Base-by-base conservation (phyloP, 2,797 vertebrate genomes). In the Acipenser ruthenus region DNA sequence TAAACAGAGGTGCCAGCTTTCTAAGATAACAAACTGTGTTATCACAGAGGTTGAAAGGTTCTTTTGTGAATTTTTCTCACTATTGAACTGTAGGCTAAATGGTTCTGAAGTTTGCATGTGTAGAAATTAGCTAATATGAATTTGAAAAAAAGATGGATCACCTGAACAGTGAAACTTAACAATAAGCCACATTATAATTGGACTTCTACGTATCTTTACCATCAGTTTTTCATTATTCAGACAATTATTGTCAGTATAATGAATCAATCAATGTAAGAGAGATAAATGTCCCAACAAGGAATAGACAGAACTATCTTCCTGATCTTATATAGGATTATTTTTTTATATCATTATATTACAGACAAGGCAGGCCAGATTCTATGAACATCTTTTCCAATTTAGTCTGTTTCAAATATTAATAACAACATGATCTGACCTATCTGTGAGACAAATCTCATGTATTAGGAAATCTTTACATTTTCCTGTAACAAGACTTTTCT, bases 191-290 rank as follows among this genome's bases (percentile, higher is more conserved):
- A 37, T 65, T 79, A 71, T 81, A 92, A 93, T 77, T 88, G 80
- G 77, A 71, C 76, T 78, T 80, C 84, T 83, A 79, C 83, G 86
- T 86, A 77, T 87, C 87, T 88, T 86, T 79, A 86, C 85, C 85
- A 88, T 80, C 73, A 85, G 85, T 81, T 87, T 90, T 94, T 94
- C 89, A 93, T 94, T 94, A 95, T 92, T 89, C 86, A 77, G 75
- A 83, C 72, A 83, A 84, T 86, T 79, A 90, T 88, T 89, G 88
- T 90, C 90, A 87, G 82, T 74, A 74, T 91, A 93, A 94, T 88
- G 84, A 93, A 94, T 95, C 94, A 83, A 89, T 93, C 94, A 94
- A 80, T 84, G 82, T 81, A 86, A 84, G 82, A 86, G 84, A 93
- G 91, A 95, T 86, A 93, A 94, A 97, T 93, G 89, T 83, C 79